Evolutionary conservation across 2,113 vertebrate genomes (phyloP).

Genomic region (Donacobius atricapilla): DNA sequence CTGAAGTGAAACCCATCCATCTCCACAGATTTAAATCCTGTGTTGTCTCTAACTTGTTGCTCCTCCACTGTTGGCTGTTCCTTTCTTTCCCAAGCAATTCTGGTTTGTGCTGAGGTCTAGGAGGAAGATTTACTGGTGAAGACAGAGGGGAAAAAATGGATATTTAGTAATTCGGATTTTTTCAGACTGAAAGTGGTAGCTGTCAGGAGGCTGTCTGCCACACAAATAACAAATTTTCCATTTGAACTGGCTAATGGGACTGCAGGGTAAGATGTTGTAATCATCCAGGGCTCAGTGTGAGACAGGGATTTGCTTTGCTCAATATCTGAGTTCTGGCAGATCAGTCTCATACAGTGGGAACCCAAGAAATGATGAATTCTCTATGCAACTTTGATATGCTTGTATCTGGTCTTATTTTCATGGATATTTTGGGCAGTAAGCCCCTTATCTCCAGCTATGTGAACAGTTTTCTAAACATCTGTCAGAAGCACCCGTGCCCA

Average conservation of each 20-base stretch:
- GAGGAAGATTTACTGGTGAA: not conserved
- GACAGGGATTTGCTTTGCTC: not conserved
- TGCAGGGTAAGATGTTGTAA: not conserved
- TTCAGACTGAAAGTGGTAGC: not conserved
- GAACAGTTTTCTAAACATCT: slow-evolving; percentile 49
- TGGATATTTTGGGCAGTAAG: slow-evolving; percentile 8
- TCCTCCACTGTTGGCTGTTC: not conserved
- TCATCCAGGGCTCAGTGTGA: not conserved
- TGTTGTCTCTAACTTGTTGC: not conserved
- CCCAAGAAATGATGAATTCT: not conserved
- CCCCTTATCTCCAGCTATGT: slow-evolving; percentile 17
- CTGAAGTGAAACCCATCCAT: not conserved
- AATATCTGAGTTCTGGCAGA: not conserved
- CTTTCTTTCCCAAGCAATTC: not conserved
- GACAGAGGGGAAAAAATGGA: not conserved
- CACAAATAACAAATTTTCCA: not conserved
- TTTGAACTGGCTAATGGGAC: not conserved
- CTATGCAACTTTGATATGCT: not conserved
- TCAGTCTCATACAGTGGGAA: not conserved
- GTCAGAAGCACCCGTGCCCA: slow-evolving; percentile 5
- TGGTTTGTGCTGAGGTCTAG: not conserved
- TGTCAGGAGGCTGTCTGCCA: not conserved
- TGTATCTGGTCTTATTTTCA: not conserved
- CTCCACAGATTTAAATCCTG: not conserved
- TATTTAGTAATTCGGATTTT: not conserved